Base-by-base conservation (phyloP, 2,113 vertebrate species). In the Nothocercus julius region DNA sequence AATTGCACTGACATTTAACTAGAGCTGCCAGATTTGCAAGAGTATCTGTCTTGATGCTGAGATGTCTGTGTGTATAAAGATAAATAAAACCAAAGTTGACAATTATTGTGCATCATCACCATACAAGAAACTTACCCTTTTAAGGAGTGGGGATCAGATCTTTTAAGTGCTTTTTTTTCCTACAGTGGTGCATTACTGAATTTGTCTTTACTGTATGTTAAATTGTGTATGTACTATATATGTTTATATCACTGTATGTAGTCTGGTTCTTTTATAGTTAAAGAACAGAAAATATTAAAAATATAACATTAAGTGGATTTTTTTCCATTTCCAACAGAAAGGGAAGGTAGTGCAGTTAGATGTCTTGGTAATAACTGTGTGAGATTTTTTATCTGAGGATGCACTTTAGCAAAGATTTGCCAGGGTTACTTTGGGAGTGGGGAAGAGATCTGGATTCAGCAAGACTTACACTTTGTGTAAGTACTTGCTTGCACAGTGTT, bases 231-330 rank as follows among this genome's bases (percentile, higher is more conserved):
- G 82, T 87, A 32, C 63, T 59, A 80, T 58, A 36, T 91, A 67
- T 84, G 69, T 95, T 94, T 92, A 68, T 80, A 84, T 54, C 49
- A 54, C 44, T 90, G 66, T 87, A 66, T 76, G 72, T 75, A 72
- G 77, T 92, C 53, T 67, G 62, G 30, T 78, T 90, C 73, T 96
- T 96, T 95, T 92, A 68, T 84, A 91, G 82, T 27, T 88, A 54
- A 91, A 84, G n/a, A 87, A 82, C 42, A 51, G 66, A 90, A 94
- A 90, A 38, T 15, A 78, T 94, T 88, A 91, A 96, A 97, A 84
- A 89, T 76, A 80, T 59, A 58, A 20, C 72, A 36, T 42, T 68
- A 83, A 76, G 54, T 32, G 73, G 68, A n/a, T 53, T 53, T 75
- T 87, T 90, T 38, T 85, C 77, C 42, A 56, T 21, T 90, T 81